These are phyloP conservation scores for Tapirus terrestris DNA, from an alignment of 2,113 vertebrate genomes.

Conservation along the genomic window DNA sequence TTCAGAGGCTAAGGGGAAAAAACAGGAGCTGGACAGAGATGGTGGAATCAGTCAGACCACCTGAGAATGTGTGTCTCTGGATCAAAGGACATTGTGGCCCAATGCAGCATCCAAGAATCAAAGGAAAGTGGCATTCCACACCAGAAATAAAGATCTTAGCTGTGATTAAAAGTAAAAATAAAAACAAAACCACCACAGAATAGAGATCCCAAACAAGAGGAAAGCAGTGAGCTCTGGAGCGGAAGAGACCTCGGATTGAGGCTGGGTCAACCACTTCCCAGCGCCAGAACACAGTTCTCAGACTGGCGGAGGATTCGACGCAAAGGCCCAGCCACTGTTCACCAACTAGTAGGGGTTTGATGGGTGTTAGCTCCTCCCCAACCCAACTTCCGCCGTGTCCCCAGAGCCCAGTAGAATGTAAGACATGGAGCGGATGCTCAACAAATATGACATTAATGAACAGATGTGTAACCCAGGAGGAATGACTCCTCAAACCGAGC, in stretches of 20 bases:
- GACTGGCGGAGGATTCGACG: rapidly evolving
- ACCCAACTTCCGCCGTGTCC: not conserved
- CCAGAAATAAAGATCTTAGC: not conserved
- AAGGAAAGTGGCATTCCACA: not conserved
- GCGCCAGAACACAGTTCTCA: rapidly evolving
- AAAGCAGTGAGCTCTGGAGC: not conserved
- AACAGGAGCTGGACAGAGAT: not conserved
- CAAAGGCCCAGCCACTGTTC: not conserved
- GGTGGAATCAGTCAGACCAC: not conserved
- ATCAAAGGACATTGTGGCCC: not conserved
- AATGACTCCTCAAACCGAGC: too few species aligned
- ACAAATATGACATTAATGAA: not conserved
- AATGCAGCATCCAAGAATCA: not conserved
- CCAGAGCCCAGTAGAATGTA: not conserved
- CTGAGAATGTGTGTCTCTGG: not conserved
- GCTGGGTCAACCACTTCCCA: not conserved
- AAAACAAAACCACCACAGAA: conserved; percentile 2
- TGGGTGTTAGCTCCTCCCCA: not conserved
- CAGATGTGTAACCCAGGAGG: not conserved
- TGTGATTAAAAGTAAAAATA: not conserved
- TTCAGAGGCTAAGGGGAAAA: not conserved
- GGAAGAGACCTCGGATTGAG: not conserved
- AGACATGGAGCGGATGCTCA: not conserved
- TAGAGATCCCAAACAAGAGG: not conserved
- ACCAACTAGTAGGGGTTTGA: rapidly evolving